phyloP scores from a whole-genome alignment of 2,113 vertebrate genomes.

The Paramisgurnus dabryanus region DNA sequence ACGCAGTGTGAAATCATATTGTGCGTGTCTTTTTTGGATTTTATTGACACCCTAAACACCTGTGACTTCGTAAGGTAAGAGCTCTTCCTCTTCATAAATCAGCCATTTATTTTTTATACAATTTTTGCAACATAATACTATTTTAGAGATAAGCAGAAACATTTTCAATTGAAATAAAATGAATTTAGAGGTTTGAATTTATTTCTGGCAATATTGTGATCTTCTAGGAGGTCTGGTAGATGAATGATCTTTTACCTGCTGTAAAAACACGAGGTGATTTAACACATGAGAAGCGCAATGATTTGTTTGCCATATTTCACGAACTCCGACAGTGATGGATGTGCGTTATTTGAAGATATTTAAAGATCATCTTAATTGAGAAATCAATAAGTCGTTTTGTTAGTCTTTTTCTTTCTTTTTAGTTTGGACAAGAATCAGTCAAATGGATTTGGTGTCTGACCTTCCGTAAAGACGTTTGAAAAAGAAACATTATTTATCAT shows the following conservation, averaged over 20 bases:
- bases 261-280: slow-evolving; percentile 39
- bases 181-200: not conserved
- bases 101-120: not conserved
- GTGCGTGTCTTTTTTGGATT: slow-evolving; percentile 14
- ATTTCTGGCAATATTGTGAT: not conserved
- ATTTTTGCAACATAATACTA: no score
- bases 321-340: slow-evolving; percentile 60
- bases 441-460: slow-evolving; percentile 17
- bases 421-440: slow-evolving; percentile 37
- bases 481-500: slow-evolving; percentile 23
- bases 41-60: slow-evolving; percentile 22
- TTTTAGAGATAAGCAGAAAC: not conserved
- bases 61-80: slow-evolving; percentile 42
- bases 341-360: slow-evolving; percentile 46
- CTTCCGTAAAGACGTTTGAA: not conserved
- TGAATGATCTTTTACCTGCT: slow-evolving; percentile 35
- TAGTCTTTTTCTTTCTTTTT: slow-evolving; percentile 28
- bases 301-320: slow-evolving; percentile 47
- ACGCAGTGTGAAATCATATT: slow-evolving; percentile 4
- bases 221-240: not conserved
- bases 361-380: slow-evolving; percentile 62
- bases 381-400: slow-evolving; percentile 61
- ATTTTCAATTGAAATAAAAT: not conserved
- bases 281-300: slow-evolving; percentile 48
- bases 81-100: not conserved